Percentiles rank a stretch among this genome's conserved stretches.
Conservation (phyloP, 2,113 vertebrate genomes). For the Mobula hypostoma region DNA sequence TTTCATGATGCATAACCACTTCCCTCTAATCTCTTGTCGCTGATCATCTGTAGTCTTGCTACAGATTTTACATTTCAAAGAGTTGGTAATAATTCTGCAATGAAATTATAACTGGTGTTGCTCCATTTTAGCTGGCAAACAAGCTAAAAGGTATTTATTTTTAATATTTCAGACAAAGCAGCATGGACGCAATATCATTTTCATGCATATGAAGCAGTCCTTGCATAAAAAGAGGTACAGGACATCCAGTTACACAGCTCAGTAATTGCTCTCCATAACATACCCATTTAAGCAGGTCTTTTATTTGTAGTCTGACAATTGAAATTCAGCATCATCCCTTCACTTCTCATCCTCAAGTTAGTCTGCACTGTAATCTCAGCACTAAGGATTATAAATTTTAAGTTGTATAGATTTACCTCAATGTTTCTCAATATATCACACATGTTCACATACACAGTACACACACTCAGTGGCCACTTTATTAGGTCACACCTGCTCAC, state of each 20-base stretch:
- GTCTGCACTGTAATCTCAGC: background rate
- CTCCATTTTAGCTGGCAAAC: slow-evolving; percentile 31
- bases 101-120: slow-evolving; percentile 38
- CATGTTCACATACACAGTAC: background rate
- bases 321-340: background rate
- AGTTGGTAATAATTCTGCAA: slow-evolving; percentile 41
- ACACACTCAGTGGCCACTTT: too few relatives aligned
- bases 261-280: slow-evolving; percentile 21
- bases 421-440: background rate
- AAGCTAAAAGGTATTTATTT: slow-evolving; percentile 41
- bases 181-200: background rate
- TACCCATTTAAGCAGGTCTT: slow-evolving; percentile 18
- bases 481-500: too few relatives aligned
- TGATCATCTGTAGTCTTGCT: slow-evolving; percentile 39
- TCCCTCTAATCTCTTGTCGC: slow-evolving; percentile 40
- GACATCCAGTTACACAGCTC: slow-evolving; percentile 25
- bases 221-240: slow-evolving; percentile 18
- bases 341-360: background rate
- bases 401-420: background rate
- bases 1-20: slow-evolving; percentile 14
- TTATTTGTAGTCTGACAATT: slow-evolving; percentile 19
- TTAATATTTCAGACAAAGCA: slow-evolving; percentile 41
- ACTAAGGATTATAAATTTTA: background rate
- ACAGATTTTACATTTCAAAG: slow-evolving; percentile 45
- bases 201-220: background rate